These are phyloP conservation scores for Leptinotarsa texana DNA, from an alignment of 1,140 invertebrate genomes.

Conservation along the genomic window DNA sequence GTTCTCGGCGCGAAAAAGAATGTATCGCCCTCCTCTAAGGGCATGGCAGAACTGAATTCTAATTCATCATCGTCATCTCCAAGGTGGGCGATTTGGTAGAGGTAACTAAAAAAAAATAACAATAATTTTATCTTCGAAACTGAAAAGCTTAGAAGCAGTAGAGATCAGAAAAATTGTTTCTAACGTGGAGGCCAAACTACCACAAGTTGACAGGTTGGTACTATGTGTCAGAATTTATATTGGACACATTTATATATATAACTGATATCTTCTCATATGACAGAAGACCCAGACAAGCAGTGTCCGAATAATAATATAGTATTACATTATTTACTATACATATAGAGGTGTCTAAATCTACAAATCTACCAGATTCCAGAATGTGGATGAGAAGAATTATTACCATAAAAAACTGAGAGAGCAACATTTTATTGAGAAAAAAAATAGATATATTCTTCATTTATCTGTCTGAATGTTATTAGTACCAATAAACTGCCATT, in stretches of 20 bases:
- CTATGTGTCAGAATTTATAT: constrained; percentile 25
- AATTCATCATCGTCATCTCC: constrained; percentile 99
- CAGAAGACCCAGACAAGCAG: constrained; percentile 1
- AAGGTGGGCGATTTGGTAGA: constrained; percentile 98
- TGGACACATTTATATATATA: constrained; percentile 8
- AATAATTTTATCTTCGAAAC: too few species aligned
- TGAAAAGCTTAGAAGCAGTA: too few species aligned
- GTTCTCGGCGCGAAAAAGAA: constrained; percentile 97
- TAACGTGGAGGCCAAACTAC: constrained; percentile 15
- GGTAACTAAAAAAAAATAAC: constrained; percentile 68
- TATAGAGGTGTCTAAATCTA: too few species aligned
- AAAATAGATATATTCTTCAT: too few species aligned
- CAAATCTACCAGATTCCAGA: too few species aligned
- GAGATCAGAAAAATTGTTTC: not conserved
- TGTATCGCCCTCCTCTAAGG: constrained; percentile 97
- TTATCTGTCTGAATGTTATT: too few species aligned
- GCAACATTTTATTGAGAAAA: too few species aligned
- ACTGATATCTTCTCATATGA: not conserved
- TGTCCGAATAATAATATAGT: not conserved
- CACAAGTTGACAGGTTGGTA: constrained; percentile 17
- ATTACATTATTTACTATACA: too few species aligned
- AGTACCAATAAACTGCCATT: too few species aligned
- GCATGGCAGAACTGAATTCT: constrained; percentile 98
- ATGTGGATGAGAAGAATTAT: too few species aligned
- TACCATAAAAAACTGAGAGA: too few species aligned